These are phyloP conservation scores for Casuarius casuarius DNA, from an alignment of 2,113 vertebrate genomes.

Conservation along the genomic window DNA sequence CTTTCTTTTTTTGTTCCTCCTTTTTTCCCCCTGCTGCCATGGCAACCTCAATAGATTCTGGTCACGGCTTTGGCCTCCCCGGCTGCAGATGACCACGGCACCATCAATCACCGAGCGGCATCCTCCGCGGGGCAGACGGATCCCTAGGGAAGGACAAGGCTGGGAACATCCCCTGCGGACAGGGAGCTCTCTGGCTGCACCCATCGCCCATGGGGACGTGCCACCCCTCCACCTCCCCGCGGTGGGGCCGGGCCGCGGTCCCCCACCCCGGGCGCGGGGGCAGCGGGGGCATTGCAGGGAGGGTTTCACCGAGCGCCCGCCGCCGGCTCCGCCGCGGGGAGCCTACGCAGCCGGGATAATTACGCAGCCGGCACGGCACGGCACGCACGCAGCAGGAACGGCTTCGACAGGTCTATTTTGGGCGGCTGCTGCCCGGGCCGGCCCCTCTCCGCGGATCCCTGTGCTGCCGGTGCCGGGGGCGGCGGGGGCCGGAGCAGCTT, in stretches of 20 bases:
- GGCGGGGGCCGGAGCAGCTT: not conserved
- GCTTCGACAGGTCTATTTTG: not conserved
- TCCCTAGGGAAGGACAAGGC: not conserved
- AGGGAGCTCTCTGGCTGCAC: not conserved
- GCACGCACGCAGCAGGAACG: not conserved
- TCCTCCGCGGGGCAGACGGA: not conserved
- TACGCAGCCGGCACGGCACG: not conserved
- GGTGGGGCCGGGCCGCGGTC: not conserved
- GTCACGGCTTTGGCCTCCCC: constrained; percentile 25
- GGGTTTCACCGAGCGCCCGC: not conserved
- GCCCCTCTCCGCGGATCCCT: not conserved
- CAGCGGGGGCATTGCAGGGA: not conserved
- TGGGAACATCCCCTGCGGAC: not conserved
- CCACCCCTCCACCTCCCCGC: not conserved
- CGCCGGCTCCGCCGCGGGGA: not conserved
- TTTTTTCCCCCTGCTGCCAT: constrained; percentile 56
- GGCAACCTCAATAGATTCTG: constrained; percentile 68
- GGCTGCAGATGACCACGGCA: constrained; percentile 25
- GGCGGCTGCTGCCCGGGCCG: not conserved
- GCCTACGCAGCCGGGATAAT: not conserved
- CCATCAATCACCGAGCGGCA: constrained; percentile 15
- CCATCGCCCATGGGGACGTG: fast-evolving
- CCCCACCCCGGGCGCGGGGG: not conserved
- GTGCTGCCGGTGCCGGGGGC: fast-evolving
- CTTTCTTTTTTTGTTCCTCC: fast-evolving